phyloP scores from a whole-genome alignment of 2,888 invertebrate species.

The Aporophyla nigra region DNA sequence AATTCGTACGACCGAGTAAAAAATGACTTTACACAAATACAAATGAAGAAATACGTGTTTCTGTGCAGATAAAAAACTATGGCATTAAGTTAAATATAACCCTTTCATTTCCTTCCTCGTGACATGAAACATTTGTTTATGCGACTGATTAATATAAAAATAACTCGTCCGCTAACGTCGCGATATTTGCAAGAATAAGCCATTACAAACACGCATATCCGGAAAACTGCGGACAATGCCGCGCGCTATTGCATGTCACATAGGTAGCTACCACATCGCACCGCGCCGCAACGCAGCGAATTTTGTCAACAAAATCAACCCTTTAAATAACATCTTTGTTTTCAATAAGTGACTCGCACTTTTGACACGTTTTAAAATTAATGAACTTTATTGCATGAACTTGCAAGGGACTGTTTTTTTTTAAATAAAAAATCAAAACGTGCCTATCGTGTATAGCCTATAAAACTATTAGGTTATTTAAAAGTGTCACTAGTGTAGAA shows the following conservation, averaged over 20 bases:
- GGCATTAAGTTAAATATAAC: background rate
- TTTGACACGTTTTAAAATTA: too few relatives aligned
- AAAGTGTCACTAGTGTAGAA: too few relatives aligned
- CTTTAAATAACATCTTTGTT: too few relatives aligned
- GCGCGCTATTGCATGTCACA: background rate
- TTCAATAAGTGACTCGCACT: too few relatives aligned
- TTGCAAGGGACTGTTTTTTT: too few relatives aligned
- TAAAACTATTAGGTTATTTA: too few relatives aligned
- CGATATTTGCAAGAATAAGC: constrained; percentile 60
- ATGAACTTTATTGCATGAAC: too few relatives aligned
- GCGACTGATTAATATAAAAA: constrained; percentile 30
- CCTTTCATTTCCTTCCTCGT: constrained; percentile 24
- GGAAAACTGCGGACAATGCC: constrained; percentile 9
- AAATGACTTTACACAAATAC: background rate
- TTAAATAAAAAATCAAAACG: too few relatives aligned
- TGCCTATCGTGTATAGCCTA: too few relatives aligned
- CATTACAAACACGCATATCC: constrained; percentile 53
- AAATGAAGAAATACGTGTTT: background rate
- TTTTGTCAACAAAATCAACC: too few relatives aligned
- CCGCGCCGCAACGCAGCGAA: background rate
- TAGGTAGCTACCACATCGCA: background rate
- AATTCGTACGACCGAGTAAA: background rate
- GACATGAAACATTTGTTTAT: constrained; percentile 30
- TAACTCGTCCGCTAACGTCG: constrained; percentile 21
- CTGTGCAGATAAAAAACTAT: background rate